Conservation (phyloP, 64 coral and sea anemone species). For the Cladopsammia gracilis region DNA sequence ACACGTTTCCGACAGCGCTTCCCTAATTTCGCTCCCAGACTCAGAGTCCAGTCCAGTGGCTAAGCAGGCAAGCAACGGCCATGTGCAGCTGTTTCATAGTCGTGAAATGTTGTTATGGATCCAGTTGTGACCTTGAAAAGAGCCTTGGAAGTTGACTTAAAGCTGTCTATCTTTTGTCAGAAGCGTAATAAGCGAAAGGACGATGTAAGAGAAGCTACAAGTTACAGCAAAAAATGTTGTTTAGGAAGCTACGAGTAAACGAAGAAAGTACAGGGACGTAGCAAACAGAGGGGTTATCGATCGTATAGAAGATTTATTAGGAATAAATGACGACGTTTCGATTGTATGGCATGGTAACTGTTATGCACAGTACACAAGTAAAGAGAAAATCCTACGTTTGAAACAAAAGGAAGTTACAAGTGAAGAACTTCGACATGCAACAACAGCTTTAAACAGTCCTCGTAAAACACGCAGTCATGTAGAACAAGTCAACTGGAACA, state of each 20-base stretch:
- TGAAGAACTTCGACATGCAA: constrained; percentile 50
- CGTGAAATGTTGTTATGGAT: constrained; percentile 26
- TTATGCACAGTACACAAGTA: constrained; percentile 62
- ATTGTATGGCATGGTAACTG: constrained; percentile 74
- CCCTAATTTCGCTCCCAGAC: constrained; percentile 23
- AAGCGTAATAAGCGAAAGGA: constrained; percentile 57
- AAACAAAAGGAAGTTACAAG: constrained; percentile 53
- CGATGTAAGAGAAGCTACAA: constrained; percentile 22
- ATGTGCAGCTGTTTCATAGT: not conserved
- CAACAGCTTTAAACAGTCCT: constrained; percentile 33
- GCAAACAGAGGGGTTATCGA: constrained; percentile 46
- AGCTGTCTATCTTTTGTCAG: constrained; percentile 44
- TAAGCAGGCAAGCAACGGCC: not conserved
- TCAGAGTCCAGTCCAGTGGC: not conserved
- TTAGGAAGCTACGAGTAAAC: constrained; percentile 40
- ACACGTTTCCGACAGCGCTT: too few species aligned
- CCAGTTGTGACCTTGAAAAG: constrained; percentile 46
- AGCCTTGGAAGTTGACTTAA: constrained; percentile 44
- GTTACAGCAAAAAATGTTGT: constrained; percentile 54
- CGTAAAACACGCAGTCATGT: constrained; percentile 45
- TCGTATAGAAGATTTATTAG: constrained; percentile 49
- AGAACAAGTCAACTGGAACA: constrained; percentile 62
- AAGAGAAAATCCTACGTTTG: constrained; percentile 69
- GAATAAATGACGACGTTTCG: constrained; percentile 38
- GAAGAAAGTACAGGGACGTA: constrained; percentile 48